Evolutionary conservation across 2,888 invertebrate species (phyloP), one percentile per base, ranked within the genome.

Genomic region (Eristalis tenax): DNA sequence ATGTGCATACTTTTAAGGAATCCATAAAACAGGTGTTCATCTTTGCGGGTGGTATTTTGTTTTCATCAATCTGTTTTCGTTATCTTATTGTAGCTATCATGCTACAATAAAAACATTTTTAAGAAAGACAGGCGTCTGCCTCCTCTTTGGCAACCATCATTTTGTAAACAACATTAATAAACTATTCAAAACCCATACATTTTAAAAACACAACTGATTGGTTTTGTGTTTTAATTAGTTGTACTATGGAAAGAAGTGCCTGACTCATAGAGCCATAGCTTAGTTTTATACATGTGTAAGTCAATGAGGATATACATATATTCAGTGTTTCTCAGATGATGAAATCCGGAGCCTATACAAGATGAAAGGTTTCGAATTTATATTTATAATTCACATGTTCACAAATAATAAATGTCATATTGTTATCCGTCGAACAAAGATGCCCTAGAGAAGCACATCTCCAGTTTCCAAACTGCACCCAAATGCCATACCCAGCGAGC

Each of bases 401-500:
- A 4, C 43, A n/a, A n/a, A 50, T n/a, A 50, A 50, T 50, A 8
- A 50, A n/a, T 18, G n/a, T 50, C 50, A 50, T 18, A 4, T 50
- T 18, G 18, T 18, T 50, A 18, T 18, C 5, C 5, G 18, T 50
- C 18, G 2, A 50, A 8, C 50, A 50, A 50, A 50, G 50, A 18
- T 50, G 50, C 50, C 18, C n/a, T 50, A 50, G 1, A 18, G 50
- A 50, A 50, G 2, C 18, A 18, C n/a, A 18, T 50, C n/a, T 43
- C 18, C 43, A 15, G n/a, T 43, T 43, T 50, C 50, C 8, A 15
- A 28, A 71, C 77, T 77, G 77, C 71, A 56, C 66, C 82, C 38
- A 38, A 50, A 40, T 28, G 23, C 28, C 23, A 40, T 40, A 59
- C 50, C 50, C 50, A 1, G 18, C 8, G 50, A 18, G 6, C 5